Evolutionary conservation across 2,797 vertebrate genomes (phyloP).

Genomic region (Mus minutoides): DNA sequence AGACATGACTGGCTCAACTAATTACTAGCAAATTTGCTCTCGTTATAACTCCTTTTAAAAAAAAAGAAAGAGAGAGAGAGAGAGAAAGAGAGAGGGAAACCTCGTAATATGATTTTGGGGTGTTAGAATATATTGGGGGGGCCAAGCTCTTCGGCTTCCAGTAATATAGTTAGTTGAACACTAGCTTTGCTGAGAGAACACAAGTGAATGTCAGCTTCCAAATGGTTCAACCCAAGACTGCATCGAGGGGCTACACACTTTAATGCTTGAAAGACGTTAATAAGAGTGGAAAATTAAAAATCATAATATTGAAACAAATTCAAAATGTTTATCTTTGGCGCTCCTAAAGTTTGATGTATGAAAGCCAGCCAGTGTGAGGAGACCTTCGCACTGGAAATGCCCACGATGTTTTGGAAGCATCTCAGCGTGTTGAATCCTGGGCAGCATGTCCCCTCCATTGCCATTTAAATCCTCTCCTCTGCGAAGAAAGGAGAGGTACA

Average conservation of each 20-base stretch:
- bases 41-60: conserved; percentile 74
- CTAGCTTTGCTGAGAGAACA: conserved; percentile 84
- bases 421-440: too few relatives aligned
- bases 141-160: conserved; percentile 83
- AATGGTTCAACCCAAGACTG: conserved; percentile 82
- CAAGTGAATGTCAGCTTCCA: conserved; percentile 84
- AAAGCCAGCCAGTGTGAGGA: conserved; percentile 76
- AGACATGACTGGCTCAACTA: conserved; percentile 88
- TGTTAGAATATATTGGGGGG: conserved; percentile 45
- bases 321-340: conserved; percentile 86
- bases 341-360: conserved; percentile 74
- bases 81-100: neutral
- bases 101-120: conserved; percentile 81
- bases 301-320: conserved; percentile 89
- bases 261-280: conserved; percentile 87
- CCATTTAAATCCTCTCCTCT: neutral
- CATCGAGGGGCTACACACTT: conserved; percentile 80
- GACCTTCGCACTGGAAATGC: conserved; percentile 66
- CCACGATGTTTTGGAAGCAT: neutral
- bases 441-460: neutral
- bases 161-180: conserved; percentile 83
- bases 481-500: neutral
- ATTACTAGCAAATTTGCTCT: conserved; percentile 87
- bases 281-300: conserved; percentile 88
- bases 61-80: neutral